Percentiles rank a stretch among this genome's conserved stretches.
phyloP scores from a whole-genome alignment of 2,888 invertebrate species.

The Folsomia candida region DNA sequence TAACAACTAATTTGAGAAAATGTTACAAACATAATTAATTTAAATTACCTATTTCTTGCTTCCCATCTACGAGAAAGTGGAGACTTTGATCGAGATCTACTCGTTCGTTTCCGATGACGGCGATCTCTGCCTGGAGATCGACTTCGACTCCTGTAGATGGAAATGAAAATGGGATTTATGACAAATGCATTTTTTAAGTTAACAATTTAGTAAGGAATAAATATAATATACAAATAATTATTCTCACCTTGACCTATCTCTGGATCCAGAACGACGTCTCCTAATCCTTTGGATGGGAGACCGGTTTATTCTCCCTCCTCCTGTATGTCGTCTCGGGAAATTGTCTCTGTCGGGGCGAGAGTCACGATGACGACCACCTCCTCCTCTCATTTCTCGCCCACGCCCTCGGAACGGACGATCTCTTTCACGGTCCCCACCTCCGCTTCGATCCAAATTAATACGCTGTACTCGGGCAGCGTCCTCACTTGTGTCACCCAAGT shows the following conservation, averaged over 20 bases:
- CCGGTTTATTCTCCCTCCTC: not conserved
- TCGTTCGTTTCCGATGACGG: slow-evolving; percentile 20
- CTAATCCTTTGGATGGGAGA: slow-evolving; percentile 11
- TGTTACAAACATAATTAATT: not conserved
- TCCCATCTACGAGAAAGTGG: slow-evolving; percentile 16
- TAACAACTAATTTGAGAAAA: not conserved
- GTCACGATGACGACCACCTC: slow-evolving; percentile 1
- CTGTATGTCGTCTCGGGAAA: not conserved
- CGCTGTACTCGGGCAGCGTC: not conserved
- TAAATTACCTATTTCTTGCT: slow-evolving; percentile 11
- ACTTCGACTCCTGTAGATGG: slow-evolving; percentile 22
- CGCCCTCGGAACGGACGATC: slow-evolving; percentile 10
- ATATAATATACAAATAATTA: not conserved
- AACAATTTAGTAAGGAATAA: not conserved
- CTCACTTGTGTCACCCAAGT: not conserved
- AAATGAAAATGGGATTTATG: not conserved
- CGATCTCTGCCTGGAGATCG: slow-evolving; percentile 31
- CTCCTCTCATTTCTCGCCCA: not conserved
- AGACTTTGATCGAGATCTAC: slow-evolving; percentile 8
- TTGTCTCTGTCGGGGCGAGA: slow-evolving; percentile 11
- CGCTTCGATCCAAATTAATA: slow-evolving; percentile 5
- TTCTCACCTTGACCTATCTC: slow-evolving; percentile 27
- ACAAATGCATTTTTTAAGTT: not conserved
- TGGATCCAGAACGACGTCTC: slow-evolving; percentile 25
- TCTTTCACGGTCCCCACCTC: not conserved